A percentile compares a stretch with the other conserved stretches of the same genome.
Evolutionary conservation across 2,113 vertebrate species (phyloP).

Genomic region (Perognathus longimembris): DNA sequence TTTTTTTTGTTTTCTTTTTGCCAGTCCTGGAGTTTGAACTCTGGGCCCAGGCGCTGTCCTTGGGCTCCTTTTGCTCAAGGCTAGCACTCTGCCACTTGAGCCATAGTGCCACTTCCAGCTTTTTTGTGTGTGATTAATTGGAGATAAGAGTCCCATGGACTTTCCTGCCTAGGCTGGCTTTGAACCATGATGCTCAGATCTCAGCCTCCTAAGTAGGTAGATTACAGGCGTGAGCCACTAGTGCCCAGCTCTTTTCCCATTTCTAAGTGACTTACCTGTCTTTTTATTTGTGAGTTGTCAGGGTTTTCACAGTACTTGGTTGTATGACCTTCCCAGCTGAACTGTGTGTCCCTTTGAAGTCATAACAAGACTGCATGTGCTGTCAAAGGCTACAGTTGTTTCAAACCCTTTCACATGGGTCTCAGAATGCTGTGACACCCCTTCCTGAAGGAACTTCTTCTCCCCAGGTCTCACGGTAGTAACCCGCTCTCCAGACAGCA

Average conservation of each 20-base stretch:
- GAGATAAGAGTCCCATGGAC: no score
- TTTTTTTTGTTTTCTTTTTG: no score
- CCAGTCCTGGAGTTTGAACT: no score
- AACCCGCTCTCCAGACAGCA: slow-evolving; percentile 96
- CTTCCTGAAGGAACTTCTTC: not conserved
- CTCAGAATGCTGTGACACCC: not conserved
- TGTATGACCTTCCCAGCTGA: not conserved
- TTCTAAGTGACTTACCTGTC: not conserved
- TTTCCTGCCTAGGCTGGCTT: no score
- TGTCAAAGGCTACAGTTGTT: not conserved
- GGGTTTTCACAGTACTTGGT: not conserved
- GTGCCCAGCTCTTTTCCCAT: not conserved
- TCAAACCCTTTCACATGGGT: not conserved
- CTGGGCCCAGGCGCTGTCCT: no score
- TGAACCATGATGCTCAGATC: no score
- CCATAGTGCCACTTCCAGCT: no score
- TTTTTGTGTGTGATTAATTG: no score
- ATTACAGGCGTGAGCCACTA: no score
- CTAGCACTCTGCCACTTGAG: no score
- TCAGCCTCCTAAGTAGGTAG: no score
- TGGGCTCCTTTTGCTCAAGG: no score
- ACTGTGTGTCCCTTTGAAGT: not conserved
- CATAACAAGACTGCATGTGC: not conserved
- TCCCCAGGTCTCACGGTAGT: slow-evolving; percentile 95
- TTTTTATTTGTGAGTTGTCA: not conserved